Evolutionary conservation across 2,888 invertebrate species (phyloP), one percentile per base, ranked within the genome.

Genomic region (Apodemia duryi): DNA sequence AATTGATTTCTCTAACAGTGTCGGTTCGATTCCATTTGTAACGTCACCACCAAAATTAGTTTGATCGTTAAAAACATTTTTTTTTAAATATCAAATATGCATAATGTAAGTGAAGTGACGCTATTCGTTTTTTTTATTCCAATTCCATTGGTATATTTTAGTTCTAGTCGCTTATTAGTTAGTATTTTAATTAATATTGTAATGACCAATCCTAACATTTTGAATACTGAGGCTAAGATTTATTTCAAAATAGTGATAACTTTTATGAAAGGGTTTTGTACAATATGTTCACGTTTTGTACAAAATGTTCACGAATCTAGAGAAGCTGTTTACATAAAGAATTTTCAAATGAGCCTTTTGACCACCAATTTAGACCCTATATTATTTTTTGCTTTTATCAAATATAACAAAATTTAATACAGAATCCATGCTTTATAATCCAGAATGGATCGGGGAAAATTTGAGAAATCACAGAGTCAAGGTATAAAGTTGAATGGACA

Each of bases 161-260:
- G 88, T 83, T 88, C 89, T 90, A 90, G 89, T 90, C 89, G 85
- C 81, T 86, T 86, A 77, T 76, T 88, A 88, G 80, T 70, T 85
- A 85, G 82, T 79, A 69, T 72, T 70, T 73, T 74, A 69, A 72
- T 43, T 11, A 43, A 46, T 46, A 72, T 71, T 72, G 63, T 67
- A 63, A 66, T 66, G 62, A 67, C 67, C 65, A 62, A 62, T 57
- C 28, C 28, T 29, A 32, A 28, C n/a, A 28, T 54, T 54, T 54
- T 29, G 29, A 54, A 54, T 43, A 41, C 38, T 38, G 43, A 61
- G 62, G 35, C 54, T 54, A 54, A 54, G 11, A 29, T 54, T 28
- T 54, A 54, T 54, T 28, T 54, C 28, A 11, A 32, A 32, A 46
- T 13, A 46, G 43, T 46, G 4, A 46, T 13, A 46, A 46, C 46